Base-by-base conservation (phyloP, 2,113 vertebrate genomes). In the Eulacestoma nigropectus region DNA sequence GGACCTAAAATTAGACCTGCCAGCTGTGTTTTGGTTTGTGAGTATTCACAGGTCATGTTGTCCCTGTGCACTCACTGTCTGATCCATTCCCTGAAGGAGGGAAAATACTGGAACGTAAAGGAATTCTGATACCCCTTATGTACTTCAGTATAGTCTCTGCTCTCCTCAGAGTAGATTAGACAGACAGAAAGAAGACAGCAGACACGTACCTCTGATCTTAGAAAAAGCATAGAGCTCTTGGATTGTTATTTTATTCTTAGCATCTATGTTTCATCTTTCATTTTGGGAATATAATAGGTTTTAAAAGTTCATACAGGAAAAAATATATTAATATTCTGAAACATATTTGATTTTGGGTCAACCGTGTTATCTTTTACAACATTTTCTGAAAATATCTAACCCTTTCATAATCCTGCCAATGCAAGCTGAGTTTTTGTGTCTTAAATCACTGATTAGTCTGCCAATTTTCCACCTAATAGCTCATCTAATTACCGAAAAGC, bases 1-100 rank as follows among this genome's bases (percentile, higher is more conserved):
- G 85, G 75, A 89, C 86, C 96, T 98, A 96, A 97, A 98, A 97
- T 97, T 96, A 98, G 95, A 94, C 74, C 84, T 96, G 91, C 95
- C 94, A 97, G 95, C 92, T 97, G 95, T 97, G 89, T 93, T 96
- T 98, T 97, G 95, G 87, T 96, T 97, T 96, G 90, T 94, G 94
- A 93, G 87, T 77, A 90, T 92, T 97, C 42, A 20, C 87, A 96
- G 95, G 91, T 86, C 89, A 81, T 59, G 59, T 70, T 89, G 95
- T 97, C 93, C 86, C 59, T 83, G 80, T 27, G 81, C 9, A 29
- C 82, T 96, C 68, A 37, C 83, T 90, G 39, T 74, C 79, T 92
- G 84, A 91, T 93, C 90, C 88, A 55, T 84, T 90, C 90, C 90
- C 95, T 64, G 44, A 60, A 93, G 70, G 68, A 95, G 52, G 64